Evolutionary conservation across 2,888 invertebrate species (phyloP).

Genomic region (Sialis fuliginosa): DNA sequence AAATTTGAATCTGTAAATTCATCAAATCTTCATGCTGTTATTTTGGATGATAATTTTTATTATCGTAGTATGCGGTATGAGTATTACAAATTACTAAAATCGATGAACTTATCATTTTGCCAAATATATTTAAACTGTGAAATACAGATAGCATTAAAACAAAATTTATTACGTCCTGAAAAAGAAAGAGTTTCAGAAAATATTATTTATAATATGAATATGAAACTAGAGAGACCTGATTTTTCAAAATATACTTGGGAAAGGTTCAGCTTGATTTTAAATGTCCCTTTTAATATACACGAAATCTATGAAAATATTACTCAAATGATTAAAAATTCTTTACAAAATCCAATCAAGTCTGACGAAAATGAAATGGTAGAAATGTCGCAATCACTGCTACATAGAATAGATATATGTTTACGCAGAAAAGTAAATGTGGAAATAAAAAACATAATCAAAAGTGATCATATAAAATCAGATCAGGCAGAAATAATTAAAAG

Average conservation of each 20-base stretch:
- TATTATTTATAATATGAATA: background rate
- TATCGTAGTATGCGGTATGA: conserved; percentile 5
- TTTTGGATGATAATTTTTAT: conserved; percentile 4
- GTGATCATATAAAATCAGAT: too few relatives aligned
- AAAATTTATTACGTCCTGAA: background rate
- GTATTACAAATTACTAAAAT: background rate
- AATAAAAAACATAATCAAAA: background rate
- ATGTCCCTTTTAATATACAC: background rate
- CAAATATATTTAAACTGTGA: background rate
- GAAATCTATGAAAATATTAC: background rate
- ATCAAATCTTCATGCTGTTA: background rate
- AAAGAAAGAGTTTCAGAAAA: background rate
- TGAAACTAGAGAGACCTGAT: conserved; percentile 1
- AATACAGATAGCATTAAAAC: background rate
- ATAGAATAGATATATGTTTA: background rate
- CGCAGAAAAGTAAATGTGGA: background rate
- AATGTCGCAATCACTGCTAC: background rate
- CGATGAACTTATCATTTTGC: background rate
- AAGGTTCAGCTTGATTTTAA: background rate
- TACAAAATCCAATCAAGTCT: background rate
- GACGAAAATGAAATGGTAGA: background rate
- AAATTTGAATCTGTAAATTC: background rate
- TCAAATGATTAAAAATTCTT: background rate
- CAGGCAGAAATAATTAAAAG: too few relatives aligned
- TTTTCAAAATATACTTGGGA: background rate